Base-by-base conservation (phyloP, 2,797 vertebrate genomes). In the Karalla daura region DNA sequence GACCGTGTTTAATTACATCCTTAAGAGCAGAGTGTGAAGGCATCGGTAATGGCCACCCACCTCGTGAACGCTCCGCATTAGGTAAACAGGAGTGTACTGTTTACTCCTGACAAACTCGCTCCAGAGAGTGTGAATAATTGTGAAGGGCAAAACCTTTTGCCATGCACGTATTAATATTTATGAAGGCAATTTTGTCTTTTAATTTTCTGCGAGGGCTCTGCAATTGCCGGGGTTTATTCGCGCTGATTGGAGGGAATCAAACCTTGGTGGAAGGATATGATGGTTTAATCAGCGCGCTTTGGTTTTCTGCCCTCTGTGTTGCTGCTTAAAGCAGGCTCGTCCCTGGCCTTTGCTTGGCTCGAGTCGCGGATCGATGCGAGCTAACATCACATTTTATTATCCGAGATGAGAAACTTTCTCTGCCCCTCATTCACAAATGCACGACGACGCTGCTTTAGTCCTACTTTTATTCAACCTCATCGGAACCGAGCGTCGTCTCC, bases 101-200 rank as follows among this genome's bases (percentile, higher is more conserved):
- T 91, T 89, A 84, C 83, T 87, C 74, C 78, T 85, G 76, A 83
- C 76, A 86, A 89, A 90, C 74, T 79, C 43, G 67, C 81, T 79
- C 69, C 63, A 25, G 70, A 81, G 76, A 79, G 75, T 84, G 73
- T 83, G 86, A 89, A 86, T 87, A 82, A 90, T 83, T 61, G 71
- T 80, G 81, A 86, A 86, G 89, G 87, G 83, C 87, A 72, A 64
- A 79, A 87, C 83, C 86, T 86, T n/a, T 83, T 75, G 75, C 76
- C 80, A 70, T 24, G 7, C 70, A 53, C 32, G 56, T 68, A 89
- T 89, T 85, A 86, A 90, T 90, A 91, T 91, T 90, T 85, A 90
- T 86, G 83, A 76, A 74, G 78, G 51, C 65, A 83, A 85, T 90
- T 85, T 84, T 46, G 68, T 41, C 60, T 87, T 87, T 81, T 85